phyloP scores from a whole-genome alignment of 2,888 invertebrate genomes.

The Stenolophus ochropezus region DNA sequence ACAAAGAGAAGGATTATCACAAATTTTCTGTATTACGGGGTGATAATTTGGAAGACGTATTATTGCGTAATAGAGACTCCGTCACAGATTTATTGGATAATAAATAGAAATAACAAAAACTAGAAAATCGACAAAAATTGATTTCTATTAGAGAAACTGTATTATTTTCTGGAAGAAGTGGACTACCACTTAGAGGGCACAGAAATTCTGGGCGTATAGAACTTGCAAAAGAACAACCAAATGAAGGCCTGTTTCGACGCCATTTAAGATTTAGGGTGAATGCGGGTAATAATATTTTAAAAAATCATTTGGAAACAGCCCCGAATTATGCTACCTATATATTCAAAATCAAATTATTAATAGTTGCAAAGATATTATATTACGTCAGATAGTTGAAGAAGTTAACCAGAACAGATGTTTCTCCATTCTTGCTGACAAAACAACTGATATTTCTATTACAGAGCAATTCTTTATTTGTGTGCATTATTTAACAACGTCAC shows the following conservation, averaged over 20 bases:
- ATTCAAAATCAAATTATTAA: background rate
- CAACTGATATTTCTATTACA: conserved; percentile 59
- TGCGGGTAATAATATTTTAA: background rate
- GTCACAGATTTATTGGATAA: background rate
- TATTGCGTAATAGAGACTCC: background rate
- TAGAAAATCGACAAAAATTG: conserved; percentile 5
- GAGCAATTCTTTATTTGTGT: conserved; percentile 23
- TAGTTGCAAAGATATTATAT: background rate
- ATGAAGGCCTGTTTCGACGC: conserved; percentile 43
- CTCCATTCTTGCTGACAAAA: background rate
- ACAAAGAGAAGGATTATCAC: background rate
- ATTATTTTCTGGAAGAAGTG: conserved; percentile 43
- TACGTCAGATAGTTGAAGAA: background rate
- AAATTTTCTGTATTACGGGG: background rate
- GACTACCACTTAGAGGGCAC: conserved; percentile 32
- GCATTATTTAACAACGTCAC: conserved; percentile 61
- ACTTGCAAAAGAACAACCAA: conserved; percentile 32
- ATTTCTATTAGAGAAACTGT: conserved; percentile 45
- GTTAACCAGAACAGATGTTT: background rate
- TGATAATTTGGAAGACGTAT: background rate
- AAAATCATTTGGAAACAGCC: background rate
- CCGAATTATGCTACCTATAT: background rate
- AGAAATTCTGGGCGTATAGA: conserved; percentile 20
- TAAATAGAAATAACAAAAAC: background rate
- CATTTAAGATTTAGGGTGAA: background rate